Conservation (phyloP, 2,113 vertebrate species). For the Tylochromis polylepis region DNA sequence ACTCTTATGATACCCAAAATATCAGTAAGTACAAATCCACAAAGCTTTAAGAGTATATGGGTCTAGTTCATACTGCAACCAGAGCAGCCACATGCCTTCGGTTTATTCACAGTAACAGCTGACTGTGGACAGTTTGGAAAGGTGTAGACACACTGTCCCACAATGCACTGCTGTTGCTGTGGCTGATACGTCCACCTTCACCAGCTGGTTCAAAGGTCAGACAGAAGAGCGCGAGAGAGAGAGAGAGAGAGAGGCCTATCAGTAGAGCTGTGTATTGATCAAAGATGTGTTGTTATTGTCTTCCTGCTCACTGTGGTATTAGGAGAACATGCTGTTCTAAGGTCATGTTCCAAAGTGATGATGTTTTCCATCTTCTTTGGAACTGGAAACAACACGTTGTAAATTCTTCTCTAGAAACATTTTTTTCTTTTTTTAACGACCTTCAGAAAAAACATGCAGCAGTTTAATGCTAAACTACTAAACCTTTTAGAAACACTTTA, state of each 20-base stretch:
- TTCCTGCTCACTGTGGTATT: background rate
- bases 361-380: background rate
- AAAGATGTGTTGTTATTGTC: background rate
- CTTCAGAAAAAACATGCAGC: background rate
- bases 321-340: background rate
- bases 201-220: conserved; percentile 30
- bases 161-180: background rate
- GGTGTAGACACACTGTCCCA: conserved; percentile 1
- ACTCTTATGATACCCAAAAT: background rate
- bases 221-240: background rate
- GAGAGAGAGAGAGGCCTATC: background rate
- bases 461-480: background rate
- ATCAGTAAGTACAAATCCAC: background rate
- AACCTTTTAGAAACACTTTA: background rate
- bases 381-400: background rate
- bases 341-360: no score
- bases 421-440: background rate
- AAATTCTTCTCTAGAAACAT: background rate
- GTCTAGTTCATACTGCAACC: background rate
- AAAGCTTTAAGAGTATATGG: background rate
- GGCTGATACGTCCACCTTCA: conserved; percentile 37
- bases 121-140: conserved; percentile 36
- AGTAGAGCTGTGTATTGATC: background rate
- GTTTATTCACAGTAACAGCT: background rate
- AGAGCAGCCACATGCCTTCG: background rate